Evolutionary conservation across 2,113 vertebrate genomes (phyloP), one percentile per base, ranked within the genome.

Genomic region (Elephas maximus): DNA sequence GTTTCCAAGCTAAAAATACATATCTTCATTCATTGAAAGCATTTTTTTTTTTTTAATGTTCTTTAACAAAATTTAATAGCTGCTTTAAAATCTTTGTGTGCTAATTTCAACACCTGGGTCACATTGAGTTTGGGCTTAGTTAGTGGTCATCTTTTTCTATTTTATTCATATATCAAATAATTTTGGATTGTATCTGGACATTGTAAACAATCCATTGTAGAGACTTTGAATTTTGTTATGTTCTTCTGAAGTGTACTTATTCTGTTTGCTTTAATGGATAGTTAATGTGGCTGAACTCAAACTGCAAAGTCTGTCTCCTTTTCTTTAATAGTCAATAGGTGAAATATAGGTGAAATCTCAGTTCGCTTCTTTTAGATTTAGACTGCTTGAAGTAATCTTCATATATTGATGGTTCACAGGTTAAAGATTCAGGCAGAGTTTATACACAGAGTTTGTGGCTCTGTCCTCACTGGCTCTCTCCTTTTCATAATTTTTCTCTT

Each of bases 31-130:
- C 23, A 67, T 86, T 78, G 78, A 93, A 51, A 78, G 30, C 14
- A 71, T 17, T 57, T 26, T 57, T 41, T 87, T 80, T 74, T 45
- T 60, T 79, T 37, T 37, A 37, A 45, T 8, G 44, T 57, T 6
- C 6, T 71, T 69, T 5, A 71, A 62, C 65, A 79, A 45, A 76
- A 28, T 77, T 78, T 60, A 86, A 41, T 17, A 67, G 28, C 20
- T 45, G n/a, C 48, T 80, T 87, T 87, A 93, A 79, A 79, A 79
- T 79, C 6, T 30, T 91, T 92, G 21, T 76, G 53, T 92, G 41
- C 67, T 63, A 63, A 92, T 45, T 84, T 28, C 23, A 60, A 71
- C 10, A 60, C 8, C 14, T 60, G 41, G 17, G 15, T 67, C 62
- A 26, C 45, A 15, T 28, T 45, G 63, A 71, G 28, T 44, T 79